Conservation (phyloP, 2,888 invertebrate genomes). For the Scaeva pyrastri region DNA sequence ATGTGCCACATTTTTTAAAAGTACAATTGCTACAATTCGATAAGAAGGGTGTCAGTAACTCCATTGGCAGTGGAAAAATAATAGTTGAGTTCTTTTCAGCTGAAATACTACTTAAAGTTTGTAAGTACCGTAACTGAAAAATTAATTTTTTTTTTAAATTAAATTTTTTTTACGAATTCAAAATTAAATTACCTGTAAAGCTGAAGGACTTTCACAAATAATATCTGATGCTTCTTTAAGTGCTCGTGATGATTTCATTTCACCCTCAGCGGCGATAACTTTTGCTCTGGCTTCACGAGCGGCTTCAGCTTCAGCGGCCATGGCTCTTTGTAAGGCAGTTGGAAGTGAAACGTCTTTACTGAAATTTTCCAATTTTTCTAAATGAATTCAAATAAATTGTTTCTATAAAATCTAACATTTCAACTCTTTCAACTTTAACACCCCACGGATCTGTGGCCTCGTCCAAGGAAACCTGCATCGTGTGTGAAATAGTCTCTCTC, state of each 20-base stretch:
- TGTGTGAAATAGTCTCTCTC: constrained; percentile 94
- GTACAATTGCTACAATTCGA: constrained; percentile 68
- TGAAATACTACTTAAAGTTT: constrained; percentile 95
- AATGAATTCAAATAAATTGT: neutral
- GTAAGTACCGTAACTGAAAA: constrained; percentile 92
- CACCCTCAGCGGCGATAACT: constrained; percentile 93
- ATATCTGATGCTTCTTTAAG: constrained; percentile 93
- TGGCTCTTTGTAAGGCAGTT: constrained; percentile 90
- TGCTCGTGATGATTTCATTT: constrained; percentile 92
- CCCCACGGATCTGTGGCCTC: constrained; percentile 95
- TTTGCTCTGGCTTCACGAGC: constrained; percentile 91
- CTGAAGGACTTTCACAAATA: constrained; percentile 90
- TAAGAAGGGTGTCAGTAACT: constrained; percentile 86
- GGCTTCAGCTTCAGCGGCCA: constrained; percentile 94
- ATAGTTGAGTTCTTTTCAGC: constrained; percentile 98
- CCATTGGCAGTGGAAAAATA: constrained; percentile 96
- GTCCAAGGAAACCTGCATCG: constrained; percentile 90
- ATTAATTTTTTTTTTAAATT: constrained; percentile 75
- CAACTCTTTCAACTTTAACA: constrained; percentile 96
- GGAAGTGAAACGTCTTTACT: constrained; percentile 92
- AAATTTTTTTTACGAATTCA: neutral
- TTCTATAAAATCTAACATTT: constrained; percentile 89
- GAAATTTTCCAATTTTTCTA: constrained; percentile 48
- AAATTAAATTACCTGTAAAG: constrained; percentile 84
- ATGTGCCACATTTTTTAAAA: constrained; percentile 60